Evolutionary conservation across 1,140 invertebrate species (phyloP).

Genomic region (Aleiodes sp.): DNA sequence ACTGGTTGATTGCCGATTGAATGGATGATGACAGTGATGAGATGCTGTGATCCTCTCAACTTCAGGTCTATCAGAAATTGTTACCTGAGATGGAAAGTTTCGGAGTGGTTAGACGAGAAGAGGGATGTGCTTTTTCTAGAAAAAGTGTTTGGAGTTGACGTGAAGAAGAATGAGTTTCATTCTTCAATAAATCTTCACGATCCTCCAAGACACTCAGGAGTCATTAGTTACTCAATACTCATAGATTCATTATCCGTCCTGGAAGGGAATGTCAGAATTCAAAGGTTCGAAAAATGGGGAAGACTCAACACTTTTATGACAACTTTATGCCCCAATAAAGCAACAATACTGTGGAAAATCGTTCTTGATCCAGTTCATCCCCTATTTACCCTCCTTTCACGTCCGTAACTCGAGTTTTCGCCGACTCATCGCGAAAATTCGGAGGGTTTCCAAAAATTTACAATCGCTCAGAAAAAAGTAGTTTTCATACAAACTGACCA

Average conservation of each 20-base stretch:
- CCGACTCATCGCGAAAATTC: conserved; percentile 11
- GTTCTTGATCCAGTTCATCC: background rate
- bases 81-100: background rate
- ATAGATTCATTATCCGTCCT: too few relatives aligned
- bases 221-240: too few relatives aligned
- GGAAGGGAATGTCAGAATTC: too few relatives aligned
- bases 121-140: too few relatives aligned
- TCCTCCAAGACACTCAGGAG: too few relatives aligned
- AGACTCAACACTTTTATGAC: background rate
- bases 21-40: conserved; percentile 41
- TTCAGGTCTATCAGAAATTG: conserved; percentile 3
- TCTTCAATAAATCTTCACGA: too few relatives aligned
- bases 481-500: conserved; percentile 23
- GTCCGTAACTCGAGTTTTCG: background rate
- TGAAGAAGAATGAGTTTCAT: too few relatives aligned
- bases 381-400: background rate
- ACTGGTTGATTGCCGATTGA: conserved; percentile 21
- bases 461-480: background rate
- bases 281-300: too few relatives aligned
- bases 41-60: conserved; percentile 41
- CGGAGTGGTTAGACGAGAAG: too few relatives aligned
- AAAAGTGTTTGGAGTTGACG: too few relatives aligned
- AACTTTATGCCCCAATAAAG: background rate
- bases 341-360: background rate
- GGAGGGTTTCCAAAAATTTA: too few relatives aligned